These are phyloP conservation scores for Sebastes trivittatus DNA, from an alignment of 2,797 vertebrate species.

Conservation along the genomic window DNA sequence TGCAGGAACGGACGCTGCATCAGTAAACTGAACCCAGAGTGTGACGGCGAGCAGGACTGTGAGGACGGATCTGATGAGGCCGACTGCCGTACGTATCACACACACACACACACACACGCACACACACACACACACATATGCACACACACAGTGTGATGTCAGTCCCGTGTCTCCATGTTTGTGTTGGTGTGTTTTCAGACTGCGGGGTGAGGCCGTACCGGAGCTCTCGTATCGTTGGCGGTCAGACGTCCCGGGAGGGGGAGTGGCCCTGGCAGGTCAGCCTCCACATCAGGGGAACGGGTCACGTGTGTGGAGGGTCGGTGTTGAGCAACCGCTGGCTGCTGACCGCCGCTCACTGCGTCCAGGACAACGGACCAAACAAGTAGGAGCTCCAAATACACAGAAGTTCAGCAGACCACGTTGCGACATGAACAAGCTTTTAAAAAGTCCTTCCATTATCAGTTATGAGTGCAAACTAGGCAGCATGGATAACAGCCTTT, in stretches of 20 bases:
- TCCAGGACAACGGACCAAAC: conserved; percentile 66
- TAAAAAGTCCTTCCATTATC: too few relatives aligned
- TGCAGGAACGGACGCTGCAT: conserved; percentile 84
- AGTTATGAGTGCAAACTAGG: too few relatives aligned
- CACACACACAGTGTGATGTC: not conserved
- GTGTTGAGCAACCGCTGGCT: conserved; percentile 87
- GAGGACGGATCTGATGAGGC: conserved; percentile 88
- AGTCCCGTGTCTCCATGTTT: not conserved
- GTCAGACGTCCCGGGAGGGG: conserved; percentile 78
- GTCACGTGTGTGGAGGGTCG: conserved; percentile 90
- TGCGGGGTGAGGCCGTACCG: conserved; percentile 83
- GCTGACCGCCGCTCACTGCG: conserved; percentile 93
- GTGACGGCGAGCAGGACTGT: conserved; percentile 88
- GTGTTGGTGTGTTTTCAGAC: conserved; percentile 69
- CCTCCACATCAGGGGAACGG: conserved; percentile 81
- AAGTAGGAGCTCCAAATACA: conserved; percentile 70
- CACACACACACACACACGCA: not conserved
- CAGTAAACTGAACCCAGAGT: conserved; percentile 90
- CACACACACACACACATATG: not conserved
- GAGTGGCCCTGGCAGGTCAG: conserved; percentile 98
- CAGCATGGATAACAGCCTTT: too few relatives aligned
- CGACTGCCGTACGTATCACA: conserved; percentile 80
- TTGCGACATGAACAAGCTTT: too few relatives aligned
- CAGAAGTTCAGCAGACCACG: not conserved
- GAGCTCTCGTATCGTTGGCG: conserved; percentile 88